Conservation (phyloP, 2,888 invertebrate species). For the Willowsia nigromaculata region DNA sequence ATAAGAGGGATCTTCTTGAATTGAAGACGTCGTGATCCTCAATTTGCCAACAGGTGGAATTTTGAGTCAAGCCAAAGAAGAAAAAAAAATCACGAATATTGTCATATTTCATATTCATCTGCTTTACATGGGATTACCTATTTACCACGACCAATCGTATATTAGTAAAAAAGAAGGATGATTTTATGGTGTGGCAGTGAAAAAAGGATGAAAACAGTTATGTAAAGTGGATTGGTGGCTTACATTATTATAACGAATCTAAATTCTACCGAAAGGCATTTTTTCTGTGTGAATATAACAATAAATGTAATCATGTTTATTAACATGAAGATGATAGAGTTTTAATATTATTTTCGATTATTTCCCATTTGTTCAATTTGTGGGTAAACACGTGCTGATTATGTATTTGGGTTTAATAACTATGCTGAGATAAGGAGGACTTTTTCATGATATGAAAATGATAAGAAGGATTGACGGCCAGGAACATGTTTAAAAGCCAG, state of each 20-base stretch:
- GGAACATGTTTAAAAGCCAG: conserved; percentile 24
- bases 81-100: conserved; percentile 4
- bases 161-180: neutral
- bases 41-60: conserved; percentile 53
- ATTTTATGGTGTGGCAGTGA: neutral
- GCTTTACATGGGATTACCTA: neutral
- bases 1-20: neutral
- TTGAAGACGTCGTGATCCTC: conserved; percentile 18
- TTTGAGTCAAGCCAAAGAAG: neutral
- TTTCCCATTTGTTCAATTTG: conserved; percentile 32
- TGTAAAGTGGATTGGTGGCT: conserved; percentile 52
- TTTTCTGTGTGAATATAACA: neutral
- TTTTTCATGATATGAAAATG: conserved; percentile 19
- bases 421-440: conserved; percentile 1
- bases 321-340: neutral
- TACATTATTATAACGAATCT: neutral
- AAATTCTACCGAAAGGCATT: conserved; percentile 18
- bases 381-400: conserved; percentile 59
- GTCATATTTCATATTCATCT: conserved; percentile 34
- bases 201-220: conserved; percentile 42
- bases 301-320: neutral
- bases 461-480: neutral
- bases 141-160: neutral
- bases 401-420: conserved; percentile 14
- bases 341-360: conserved; percentile 19